Evolutionary conservation across 1,140 invertebrate species (phyloP).

Genomic region (Condylostylus longicornis): DNA sequence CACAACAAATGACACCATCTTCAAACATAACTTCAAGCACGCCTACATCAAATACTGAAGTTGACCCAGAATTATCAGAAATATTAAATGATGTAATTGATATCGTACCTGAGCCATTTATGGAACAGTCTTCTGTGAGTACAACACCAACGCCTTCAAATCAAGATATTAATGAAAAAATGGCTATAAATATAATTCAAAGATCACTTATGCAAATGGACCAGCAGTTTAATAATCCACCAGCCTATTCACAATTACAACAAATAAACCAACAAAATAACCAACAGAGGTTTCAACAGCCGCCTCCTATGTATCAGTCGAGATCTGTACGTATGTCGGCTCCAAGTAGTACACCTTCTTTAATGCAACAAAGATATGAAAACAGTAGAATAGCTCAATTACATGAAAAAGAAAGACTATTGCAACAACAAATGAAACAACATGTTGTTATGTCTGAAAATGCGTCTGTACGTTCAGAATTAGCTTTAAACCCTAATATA

Average conservation of each 20-base stretch:
- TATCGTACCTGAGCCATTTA: conserved; percentile 52
- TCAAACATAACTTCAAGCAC: conserved; percentile 12
- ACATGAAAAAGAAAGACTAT: conserved; percentile 40
- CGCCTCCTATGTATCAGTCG: conserved; percentile 24
- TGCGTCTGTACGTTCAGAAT: conserved; percentile 36
- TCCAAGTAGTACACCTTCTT: no score
- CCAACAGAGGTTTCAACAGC: conserved; percentile 28
- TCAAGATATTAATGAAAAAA: conserved; percentile 48
- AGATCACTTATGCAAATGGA: conserved; percentile 76
- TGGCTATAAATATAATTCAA: conserved; percentile 79
- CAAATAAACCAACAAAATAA: conserved; percentile 29
- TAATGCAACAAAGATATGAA: conserved; percentile 24
- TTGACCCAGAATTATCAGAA: conserved; percentile 60
- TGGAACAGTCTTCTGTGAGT: conserved; percentile 31
- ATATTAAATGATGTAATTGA: conserved; percentile 74
- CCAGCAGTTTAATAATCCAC: conserved; percentile 46
- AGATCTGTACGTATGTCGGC: conserved; percentile 17
- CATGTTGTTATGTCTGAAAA: conserved; percentile 50
- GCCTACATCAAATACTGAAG: conserved; percentile 14
- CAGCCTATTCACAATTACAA: conserved; percentile 40
- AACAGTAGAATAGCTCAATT: conserved; percentile 31
- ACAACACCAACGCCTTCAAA: conserved; percentile 30
- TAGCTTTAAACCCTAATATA: conserved; percentile 1
- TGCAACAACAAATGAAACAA: conserved; percentile 56
- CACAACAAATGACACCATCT: conserved; percentile 10